Evolutionary conservation across 2,113 vertebrate genomes (phyloP), one percentile per base, ranked within the genome.

Genomic region (Scalopus aquaticus): DNA sequence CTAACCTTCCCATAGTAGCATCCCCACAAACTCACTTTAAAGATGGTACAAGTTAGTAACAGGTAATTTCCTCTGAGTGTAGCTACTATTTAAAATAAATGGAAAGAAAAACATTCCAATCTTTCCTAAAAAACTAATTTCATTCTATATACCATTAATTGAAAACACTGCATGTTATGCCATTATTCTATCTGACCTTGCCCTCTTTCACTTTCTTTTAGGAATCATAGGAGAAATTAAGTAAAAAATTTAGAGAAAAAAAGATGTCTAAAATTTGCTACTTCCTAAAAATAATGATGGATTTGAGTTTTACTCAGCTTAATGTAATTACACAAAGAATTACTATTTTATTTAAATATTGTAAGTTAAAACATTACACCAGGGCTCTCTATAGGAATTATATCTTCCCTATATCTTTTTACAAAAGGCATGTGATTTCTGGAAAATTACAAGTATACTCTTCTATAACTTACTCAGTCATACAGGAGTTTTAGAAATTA

Each of bases 331-430:
- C 93, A 86, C 35, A 76, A 54, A 62, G 60, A 19, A 12, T 5
- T 82, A 74, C 16, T 73, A 67, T 72, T 74, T 74, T 85, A 81
- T 54, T 72, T 64, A 83, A 92, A 80, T 73, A 74, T 70, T 46
- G n/a, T 37, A 92, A 87, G 39, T 26, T 70, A 97, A 94, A 96
- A 87, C 20, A 74, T 62, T 85, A 64, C 35, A 26, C 62, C 44
- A 11, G 54, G 6, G 39, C 16, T 85, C 6, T 42, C 54, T 82
- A 16, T 17, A 95, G 39, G 6, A 92, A 86, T 30, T 91, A 26
- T 28, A 80, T 74, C 49, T 91, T 73, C 51, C 69, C 28, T 11
- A 51, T 54, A 54, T 19, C 4, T 6, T 32, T 6, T 80, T 56
- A 30, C 12, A 42, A 67, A 26, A 4, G 62, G 26, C 5, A 74